These are phyloP conservation scores for Drosophila ficusphila DNA, from an alignment of 1,140 invertebrate genomes.

Conservation along the genomic window DNA sequence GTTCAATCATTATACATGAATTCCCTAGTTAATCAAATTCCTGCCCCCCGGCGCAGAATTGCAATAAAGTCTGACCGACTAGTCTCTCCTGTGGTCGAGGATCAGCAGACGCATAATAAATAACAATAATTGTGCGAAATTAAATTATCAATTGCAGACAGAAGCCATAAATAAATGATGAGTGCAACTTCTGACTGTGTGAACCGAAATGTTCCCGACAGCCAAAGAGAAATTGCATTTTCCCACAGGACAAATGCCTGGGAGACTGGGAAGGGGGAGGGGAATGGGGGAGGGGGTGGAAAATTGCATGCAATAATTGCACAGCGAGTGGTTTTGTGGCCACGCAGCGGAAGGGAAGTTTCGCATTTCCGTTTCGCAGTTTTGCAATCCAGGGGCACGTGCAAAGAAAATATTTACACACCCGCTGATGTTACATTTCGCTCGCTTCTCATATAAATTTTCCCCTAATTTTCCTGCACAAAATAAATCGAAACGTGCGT, in stretches of 20 bases:
- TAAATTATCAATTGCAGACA: conserved; percentile 77
- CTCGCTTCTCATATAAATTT: conserved; percentile 13
- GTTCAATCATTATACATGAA: conserved; percentile 35
- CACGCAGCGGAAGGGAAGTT: conserved; percentile 38
- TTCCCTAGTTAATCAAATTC: conserved; percentile 49
- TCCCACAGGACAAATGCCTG: conserved; percentile 53
- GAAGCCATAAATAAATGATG: conserved; percentile 69
- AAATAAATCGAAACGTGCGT: conserved; percentile 7
- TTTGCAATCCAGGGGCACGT: conserved; percentile 36
- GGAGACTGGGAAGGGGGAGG: not conserved
- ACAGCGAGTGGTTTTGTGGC: conserved; percentile 60
- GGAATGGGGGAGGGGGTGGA: conserved; percentile 8
- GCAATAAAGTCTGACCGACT: conserved; percentile 50
- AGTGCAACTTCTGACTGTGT: conserved; percentile 46
- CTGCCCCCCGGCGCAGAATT: conserved; percentile 22
- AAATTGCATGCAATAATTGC: conserved; percentile 75
- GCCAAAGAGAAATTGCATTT: conserved; percentile 59
- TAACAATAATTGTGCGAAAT: conserved; percentile 73
- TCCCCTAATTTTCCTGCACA: conserved; percentile 14
- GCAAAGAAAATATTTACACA: conserved; percentile 63
- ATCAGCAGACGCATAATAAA: conserved; percentile 60
- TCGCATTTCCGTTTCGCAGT: conserved; percentile 54
- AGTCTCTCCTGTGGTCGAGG: conserved; percentile 12
- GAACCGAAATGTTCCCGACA: conserved; percentile 43
- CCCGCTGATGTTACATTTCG: conserved; percentile 4